These are phyloP conservation scores for Ladona fulva DNA, from an alignment of 1,140 invertebrate species.

Conservation along the genomic window DNA sequence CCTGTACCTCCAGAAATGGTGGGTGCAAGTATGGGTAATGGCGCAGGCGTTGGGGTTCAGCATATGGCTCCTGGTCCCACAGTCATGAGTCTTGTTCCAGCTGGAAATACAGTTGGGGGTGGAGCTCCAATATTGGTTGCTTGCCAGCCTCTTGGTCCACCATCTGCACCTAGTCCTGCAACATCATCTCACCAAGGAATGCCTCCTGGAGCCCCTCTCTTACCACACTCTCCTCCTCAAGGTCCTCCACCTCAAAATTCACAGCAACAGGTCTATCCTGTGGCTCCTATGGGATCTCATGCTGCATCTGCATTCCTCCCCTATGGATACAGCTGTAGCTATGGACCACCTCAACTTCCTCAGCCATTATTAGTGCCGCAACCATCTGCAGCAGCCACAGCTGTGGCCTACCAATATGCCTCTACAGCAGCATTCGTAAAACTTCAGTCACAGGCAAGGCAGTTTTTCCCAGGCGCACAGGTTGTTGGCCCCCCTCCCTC, in stretches of 20 bases:
- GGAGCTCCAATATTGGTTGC: not conserved
- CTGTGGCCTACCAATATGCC: slow-evolving; percentile 10
- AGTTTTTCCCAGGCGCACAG: slow-evolving; percentile 18
- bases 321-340: slow-evolving; percentile 12
- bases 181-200: slow-evolving; percentile 15
- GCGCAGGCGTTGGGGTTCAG: not conserved
- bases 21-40: not conserved
- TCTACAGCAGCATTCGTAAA: slow-evolving; percentile 4
- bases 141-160: not conserved
- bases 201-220: not conserved
- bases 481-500: slow-evolving; percentile 15
- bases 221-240: slow-evolving; percentile 15
- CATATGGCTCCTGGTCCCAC: not conserved
- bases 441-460: not conserved
- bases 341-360: slow-evolving; percentile 20
- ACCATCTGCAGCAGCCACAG: slow-evolving; percentile 5
- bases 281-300: not conserved
- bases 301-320: slow-evolving; percentile 18
- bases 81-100: not conserved
- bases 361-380: not conserved
- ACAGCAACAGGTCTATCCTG: not conserved
- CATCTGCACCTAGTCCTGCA: slow-evolving; percentile 17
- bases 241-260: slow-evolving; percentile 1
- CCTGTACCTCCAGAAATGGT: not conserved
- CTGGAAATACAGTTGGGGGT: not conserved